Conservation (phyloP, 2,888 invertebrate genomes). For the Biston betularia region DNA sequence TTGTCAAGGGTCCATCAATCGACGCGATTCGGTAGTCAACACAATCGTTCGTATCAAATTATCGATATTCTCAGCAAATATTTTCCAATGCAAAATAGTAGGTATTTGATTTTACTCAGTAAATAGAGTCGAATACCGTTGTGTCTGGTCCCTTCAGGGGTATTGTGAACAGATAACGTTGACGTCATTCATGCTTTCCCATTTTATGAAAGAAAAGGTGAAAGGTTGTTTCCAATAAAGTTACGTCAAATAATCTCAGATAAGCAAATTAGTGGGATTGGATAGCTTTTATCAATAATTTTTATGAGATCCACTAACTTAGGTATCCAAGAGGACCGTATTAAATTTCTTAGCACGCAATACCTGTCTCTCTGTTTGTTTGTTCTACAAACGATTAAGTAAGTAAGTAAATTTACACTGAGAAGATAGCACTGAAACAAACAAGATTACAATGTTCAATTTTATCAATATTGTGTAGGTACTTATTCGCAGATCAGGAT, state of each 20-base stretch:
- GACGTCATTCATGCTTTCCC: constrained; percentile 14
- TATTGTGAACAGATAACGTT: constrained; percentile 7
- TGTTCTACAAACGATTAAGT: no score
- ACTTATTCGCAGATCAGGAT: no score
- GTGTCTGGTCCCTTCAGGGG: neutral
- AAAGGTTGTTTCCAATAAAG: constrained; percentile 5
- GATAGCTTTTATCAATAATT: no score
- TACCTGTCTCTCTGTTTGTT: no score
- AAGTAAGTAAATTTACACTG: no score
- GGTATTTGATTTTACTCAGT: constrained; percentile 19
- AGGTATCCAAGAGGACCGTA: no score
- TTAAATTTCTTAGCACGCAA: no score
- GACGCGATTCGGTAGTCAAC: constrained; percentile 5
- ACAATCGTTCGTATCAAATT: constrained; percentile 18
- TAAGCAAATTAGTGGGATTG: neutral
- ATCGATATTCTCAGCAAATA: constrained; percentile 21
- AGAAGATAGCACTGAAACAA: no score
- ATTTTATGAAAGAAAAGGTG: constrained; percentile 3
- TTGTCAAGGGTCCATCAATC: constrained; percentile 21
- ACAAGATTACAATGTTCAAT: no score
- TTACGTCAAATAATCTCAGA: neutral
- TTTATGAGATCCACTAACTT: neutral
- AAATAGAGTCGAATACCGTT: constrained; percentile 12
- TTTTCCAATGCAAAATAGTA: constrained; percentile 22
- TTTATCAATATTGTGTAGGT: no score